These are phyloP conservation scores for Siderastrea siderea DNA, from an alignment of 92 coral and sea anemone genomes.

Conservation along the genomic window DNA sequence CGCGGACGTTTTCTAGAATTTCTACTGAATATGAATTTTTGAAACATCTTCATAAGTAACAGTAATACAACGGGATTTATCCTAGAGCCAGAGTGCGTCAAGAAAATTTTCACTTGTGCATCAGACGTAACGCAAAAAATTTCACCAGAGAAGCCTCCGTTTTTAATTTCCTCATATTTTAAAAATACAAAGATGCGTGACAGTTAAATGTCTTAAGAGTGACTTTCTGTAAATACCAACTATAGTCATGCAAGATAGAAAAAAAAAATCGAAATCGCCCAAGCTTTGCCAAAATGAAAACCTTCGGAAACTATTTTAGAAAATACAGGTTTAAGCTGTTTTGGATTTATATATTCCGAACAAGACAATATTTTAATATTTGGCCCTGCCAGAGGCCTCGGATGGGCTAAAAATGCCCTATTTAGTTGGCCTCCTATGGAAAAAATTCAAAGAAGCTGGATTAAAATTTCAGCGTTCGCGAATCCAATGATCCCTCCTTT, in stretches of 20 bases:
- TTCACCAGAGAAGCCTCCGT: no score
- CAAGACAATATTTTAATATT: background rate
- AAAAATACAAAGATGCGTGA: no score
- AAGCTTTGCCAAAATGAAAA: background rate
- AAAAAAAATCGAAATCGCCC: background rate
- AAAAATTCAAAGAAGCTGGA: background rate
- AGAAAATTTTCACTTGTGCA: no score
- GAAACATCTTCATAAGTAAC: no score
- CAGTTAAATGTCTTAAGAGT: no score
- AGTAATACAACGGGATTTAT: no score
- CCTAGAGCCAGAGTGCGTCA: no score
- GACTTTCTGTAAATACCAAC: background rate
- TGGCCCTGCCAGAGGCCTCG: background rate
- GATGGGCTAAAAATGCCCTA: background rate
- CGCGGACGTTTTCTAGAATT: no score
- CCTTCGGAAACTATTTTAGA: background rate
- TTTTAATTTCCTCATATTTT: no score
- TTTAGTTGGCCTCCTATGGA: background rate
- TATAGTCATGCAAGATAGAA: background rate
- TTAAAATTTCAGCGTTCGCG: background rate
- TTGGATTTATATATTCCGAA: background rate
- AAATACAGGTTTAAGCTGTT: background rate
- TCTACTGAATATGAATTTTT: no score
- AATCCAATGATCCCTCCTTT: background rate
- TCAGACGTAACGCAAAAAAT: no score